Percentiles rank a stretch among this genome's conserved stretches.
Conservation (phyloP, 2,113 vertebrate species). For the Pogonocichla stellata region DNA sequence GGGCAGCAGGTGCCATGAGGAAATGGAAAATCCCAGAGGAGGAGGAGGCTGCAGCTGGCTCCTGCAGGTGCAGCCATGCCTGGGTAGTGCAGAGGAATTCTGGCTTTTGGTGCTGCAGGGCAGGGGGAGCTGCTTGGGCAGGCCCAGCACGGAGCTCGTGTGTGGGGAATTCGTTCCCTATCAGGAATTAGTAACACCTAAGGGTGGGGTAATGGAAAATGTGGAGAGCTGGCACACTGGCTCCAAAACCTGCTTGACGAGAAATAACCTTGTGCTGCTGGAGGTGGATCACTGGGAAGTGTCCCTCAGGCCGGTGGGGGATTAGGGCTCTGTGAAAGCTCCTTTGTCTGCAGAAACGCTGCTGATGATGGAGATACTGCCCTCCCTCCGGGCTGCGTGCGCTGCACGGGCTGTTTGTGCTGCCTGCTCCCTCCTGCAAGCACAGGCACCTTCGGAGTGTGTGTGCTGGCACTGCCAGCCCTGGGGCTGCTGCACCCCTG, state of each 20-base stretch:
- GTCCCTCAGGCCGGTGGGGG: background rate
- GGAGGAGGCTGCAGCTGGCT: accelerated
- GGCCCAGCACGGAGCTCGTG: background rate
- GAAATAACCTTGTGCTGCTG: background rate
- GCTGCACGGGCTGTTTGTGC: background rate
- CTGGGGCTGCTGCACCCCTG: background rate
- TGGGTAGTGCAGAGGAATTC: background rate
- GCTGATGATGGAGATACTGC: background rate
- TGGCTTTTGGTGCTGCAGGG: background rate
- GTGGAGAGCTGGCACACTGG: background rate
- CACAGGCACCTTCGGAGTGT: accelerated
- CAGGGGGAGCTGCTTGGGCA: background rate
- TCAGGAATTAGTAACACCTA: background rate
- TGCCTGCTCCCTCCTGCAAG: background rate
- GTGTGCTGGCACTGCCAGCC: background rate
- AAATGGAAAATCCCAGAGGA: background rate
- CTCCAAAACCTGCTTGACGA: background rate
- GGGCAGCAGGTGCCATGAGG: background rate
- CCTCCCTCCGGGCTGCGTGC: background rate
- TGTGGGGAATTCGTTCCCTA: background rate
- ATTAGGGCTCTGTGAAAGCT: background rate
- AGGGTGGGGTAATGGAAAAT: conserved; percentile 39
- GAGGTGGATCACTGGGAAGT: background rate
- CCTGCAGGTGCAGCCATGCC: background rate
- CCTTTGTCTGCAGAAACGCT: background rate